phyloP scores from a whole-genome alignment of 2,888 invertebrate species.

The Sphinx pinastri region DNA sequence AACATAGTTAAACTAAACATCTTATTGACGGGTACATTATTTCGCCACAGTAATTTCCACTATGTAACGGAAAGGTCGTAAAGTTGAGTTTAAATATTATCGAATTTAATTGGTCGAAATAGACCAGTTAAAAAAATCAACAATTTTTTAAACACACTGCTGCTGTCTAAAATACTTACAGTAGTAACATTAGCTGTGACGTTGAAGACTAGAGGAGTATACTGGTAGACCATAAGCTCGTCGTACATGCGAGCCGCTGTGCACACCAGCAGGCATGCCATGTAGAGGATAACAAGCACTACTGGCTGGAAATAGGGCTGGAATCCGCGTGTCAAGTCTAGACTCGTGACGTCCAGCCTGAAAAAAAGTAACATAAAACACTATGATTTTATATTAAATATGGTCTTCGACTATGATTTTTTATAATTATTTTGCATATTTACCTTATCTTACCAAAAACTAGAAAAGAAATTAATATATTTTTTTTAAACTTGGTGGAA shows the following conservation, averaged over 20 bases:
- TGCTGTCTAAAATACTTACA: slow-evolving; percentile 50
- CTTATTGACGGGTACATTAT: too few species aligned
- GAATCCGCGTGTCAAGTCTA: slow-evolving; percentile 67
- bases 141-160: neutral
- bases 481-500: too few species aligned
- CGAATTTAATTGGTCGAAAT: neutral
- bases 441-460: too few species aligned
- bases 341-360: slow-evolving; percentile 71
- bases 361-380: slow-evolving; percentile 22
- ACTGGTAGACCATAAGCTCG: slow-evolving; percentile 79
- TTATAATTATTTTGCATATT: too few species aligned
- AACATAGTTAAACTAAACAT: too few species aligned
- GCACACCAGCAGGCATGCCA: slow-evolving; percentile 73
- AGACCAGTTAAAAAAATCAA: neutral
- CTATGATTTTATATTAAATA: too few species aligned
- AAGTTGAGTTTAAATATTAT: too few species aligned
- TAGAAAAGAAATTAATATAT: too few species aligned
- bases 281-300: slow-evolving; percentile 74
- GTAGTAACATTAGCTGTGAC: slow-evolving; percentile 65
- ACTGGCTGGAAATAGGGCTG: slow-evolving; percentile 78
- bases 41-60: too few species aligned
- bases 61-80: too few species aligned
- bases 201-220: slow-evolving; percentile 61
- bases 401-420: neutral
- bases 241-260: slow-evolving; percentile 75